Base-by-base conservation (phyloP, 2,797 vertebrate species). In the Naso thynnoides region DNA sequence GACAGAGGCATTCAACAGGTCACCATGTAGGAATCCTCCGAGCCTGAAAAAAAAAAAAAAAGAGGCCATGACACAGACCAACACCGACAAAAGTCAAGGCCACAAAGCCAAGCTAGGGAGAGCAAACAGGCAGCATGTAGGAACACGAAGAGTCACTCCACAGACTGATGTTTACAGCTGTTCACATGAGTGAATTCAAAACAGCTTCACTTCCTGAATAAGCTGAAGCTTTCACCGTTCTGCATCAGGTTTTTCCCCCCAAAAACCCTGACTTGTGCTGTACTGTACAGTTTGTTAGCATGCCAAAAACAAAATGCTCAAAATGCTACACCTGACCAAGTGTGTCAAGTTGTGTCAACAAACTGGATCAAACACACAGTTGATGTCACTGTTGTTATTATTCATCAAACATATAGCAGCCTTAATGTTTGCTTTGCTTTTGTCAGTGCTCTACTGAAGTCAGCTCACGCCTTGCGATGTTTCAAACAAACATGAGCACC, bases 21-120 rank as follows among this genome's bases (percentile, higher is more conserved):
- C 90, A 99, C 94, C 50, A 94, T 97, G 89, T 98, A 99, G 87
- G 97, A 96, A 93, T 98, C 97, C 90, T 97, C 94, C 59, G 86
- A 91, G 78, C 94, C 95, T 96, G 86, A 88, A 85, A 87, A 52
- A 52, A 24, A n/a, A 89, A 89, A 89, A 85, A 92, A 87, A 89
- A 70, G 60, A 85, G 88, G 86, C 88, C 81, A 42, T 86, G 90
- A 91, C 85, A 90, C 72, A 55, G 86, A 82, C 83, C 81, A 42
- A 70, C 50, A 13, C 77, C 63, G 79, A 89, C 84, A 92, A 92
- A 92, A 89, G 90, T 87, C 65, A 80, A 71, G 84, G 75, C 84
- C 82, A 82, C 85, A 89, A 89, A 90, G 89, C 74, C 73, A 59
- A 81, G 76, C 73, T 24, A 58, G 81, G 42, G 61, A 81, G 81